These are phyloP conservation scores for Chiridota heheva DNA, from an alignment of 35 echinoderm and acorn worm genomes.

Conservation along the genomic window DNA sequence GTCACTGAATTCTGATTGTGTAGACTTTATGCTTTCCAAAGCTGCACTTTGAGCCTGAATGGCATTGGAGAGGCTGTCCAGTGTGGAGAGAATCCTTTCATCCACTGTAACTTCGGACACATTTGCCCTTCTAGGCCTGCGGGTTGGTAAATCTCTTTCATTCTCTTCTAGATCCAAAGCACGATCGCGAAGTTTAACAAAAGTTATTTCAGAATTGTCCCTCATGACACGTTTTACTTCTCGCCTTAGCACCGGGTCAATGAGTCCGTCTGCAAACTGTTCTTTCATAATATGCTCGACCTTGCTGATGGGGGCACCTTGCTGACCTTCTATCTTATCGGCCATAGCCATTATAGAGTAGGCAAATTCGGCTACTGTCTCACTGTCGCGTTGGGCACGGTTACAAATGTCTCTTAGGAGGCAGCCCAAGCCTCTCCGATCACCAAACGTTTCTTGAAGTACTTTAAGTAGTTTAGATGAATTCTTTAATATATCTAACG, in stretches of 20 bases:
- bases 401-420: neutral
- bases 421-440: neutral
- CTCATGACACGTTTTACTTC: no score
- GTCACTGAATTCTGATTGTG: neutral
- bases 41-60: neutral
- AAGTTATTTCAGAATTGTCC: no score
- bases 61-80: neutral
- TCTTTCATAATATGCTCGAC: no score
- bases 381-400: neutral
- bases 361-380: slow-evolving; percentile 1
- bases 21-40: neutral
- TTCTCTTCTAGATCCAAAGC: neutral
- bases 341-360: neutral
- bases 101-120: neutral
- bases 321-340: neutral
- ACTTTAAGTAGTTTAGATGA: neutral
- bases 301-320: slow-evolving; percentile 2
- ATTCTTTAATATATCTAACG: neutral
- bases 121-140: neutral
- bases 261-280: no score
- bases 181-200: no score
- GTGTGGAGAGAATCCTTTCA: neutral
- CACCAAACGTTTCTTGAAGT: neutral
- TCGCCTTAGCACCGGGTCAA: no score
- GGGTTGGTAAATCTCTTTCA: neutral